Conservation (phyloP, 2,797 vertebrate species). For the Tapirus indicus region DNA sequence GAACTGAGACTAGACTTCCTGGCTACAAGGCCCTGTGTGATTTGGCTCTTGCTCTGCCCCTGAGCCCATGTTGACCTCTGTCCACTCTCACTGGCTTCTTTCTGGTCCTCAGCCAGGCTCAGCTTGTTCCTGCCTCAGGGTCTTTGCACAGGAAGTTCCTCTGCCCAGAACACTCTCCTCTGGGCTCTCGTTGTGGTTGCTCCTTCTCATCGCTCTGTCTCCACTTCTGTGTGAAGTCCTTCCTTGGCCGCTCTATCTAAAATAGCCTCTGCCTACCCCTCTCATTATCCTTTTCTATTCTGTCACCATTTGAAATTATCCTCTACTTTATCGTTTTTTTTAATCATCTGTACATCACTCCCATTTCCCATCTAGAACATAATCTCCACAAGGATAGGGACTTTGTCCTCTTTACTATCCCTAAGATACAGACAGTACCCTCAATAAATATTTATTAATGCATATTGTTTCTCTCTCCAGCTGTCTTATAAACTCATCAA, state of each 20-base stretch:
- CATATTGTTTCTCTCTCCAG: not conserved
- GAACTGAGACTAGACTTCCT: not conserved
- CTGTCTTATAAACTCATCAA: not conserved
- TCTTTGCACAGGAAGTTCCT: not conserved
- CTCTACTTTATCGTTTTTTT: not conserved
- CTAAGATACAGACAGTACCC: not conserved
- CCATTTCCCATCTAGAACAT: not conserved
- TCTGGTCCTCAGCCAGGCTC: not conserved
- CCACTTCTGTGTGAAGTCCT: not conserved
- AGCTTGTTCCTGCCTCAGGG: not conserved
- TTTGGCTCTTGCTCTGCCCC: not conserved
- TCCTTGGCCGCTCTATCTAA: not conserved
- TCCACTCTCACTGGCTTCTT: not conserved
- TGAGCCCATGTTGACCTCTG: not conserved
- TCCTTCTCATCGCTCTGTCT: not conserved
- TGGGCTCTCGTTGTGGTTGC: not conserved
- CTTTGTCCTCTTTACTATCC: not conserved
- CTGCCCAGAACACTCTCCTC: not conserved
- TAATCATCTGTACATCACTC: not conserved
- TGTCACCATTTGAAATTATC: not conserved
- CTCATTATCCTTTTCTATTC: not conserved
- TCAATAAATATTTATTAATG: not conserved
- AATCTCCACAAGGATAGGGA: not conserved
- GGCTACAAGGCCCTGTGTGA: not conserved
- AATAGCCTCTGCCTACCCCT: not conserved